A percentile compares a stretch with the other conserved stretches of the same genome.
Evolutionary conservation across 2,113 vertebrate species (phyloP).

Genomic region (Nerophis lumbriciformis): DNA sequence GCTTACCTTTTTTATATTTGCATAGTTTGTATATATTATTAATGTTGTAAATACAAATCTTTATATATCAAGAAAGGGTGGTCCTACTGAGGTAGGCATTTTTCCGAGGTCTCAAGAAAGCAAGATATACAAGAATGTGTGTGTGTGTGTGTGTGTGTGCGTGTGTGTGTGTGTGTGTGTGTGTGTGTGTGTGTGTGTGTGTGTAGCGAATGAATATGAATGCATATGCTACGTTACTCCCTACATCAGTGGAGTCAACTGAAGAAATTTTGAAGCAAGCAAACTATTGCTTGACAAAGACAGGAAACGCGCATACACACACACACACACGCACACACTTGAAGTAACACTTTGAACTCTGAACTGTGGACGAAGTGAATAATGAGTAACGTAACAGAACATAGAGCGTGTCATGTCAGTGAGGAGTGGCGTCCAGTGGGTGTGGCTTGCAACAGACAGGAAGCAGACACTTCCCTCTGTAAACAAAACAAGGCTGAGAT

Average conservation of each 20-base stretch:
- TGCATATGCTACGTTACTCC: too few species aligned
- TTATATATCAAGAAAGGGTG: too few species aligned
- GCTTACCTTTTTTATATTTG: too few species aligned
- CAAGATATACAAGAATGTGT: not conserved
- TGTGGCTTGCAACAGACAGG: conserved; percentile 30
- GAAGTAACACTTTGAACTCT: not conserved
- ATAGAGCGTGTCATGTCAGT: conserved; percentile 12
- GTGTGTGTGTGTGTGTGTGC: not conserved
- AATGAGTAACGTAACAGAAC: not conserved
- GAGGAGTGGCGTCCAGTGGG: conserved; percentile 16
- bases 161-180: not conserved
- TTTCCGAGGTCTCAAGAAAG: too few species aligned
- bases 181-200: not conserved
- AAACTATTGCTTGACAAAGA: conserved; percentile 40
- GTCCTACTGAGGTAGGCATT: too few species aligned
- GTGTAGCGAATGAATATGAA: not conserved
- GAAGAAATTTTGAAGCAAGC: not conserved
- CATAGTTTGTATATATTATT: too few species aligned
- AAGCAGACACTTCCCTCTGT: conserved; percentile 47
- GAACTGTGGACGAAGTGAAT: not conserved
- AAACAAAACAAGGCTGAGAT: conserved; percentile 38
- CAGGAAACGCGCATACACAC: conserved; percentile 40
- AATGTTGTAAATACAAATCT: too few species aligned
- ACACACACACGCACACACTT: not conserved
- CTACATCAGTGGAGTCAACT: too few species aligned